phyloP scores from a whole-genome alignment of 1,140 invertebrate species.

The Harlomillsia oculata region DNA sequence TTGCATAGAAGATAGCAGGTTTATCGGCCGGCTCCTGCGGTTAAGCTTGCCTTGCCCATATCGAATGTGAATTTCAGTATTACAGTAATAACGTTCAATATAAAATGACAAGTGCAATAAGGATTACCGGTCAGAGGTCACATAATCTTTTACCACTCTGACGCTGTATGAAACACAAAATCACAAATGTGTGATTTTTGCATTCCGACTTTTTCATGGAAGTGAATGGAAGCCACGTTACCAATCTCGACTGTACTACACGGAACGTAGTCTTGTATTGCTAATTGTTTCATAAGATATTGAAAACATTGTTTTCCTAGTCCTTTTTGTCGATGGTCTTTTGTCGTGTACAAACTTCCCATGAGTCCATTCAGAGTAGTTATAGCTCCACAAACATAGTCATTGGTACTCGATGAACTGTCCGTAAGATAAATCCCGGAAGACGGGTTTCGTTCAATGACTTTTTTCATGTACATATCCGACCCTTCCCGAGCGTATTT shows the following conservation, averaged over 20 bases:
- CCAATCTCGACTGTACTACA: neutral
- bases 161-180: conserved; percentile 6
- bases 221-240: neutral
- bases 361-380: conserved; percentile 1
- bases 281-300: neutral
- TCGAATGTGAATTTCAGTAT: too few relatives aligned
- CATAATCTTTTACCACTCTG: too few relatives aligned
- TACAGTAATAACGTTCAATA: too few relatives aligned
- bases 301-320: neutral
- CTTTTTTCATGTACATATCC: neutral
- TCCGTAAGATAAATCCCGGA: conserved; percentile 12
- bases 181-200: neutral
- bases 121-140: too few relatives aligned
- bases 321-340: conserved; percentile 7
- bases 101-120: too few relatives aligned
- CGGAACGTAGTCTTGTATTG: conserved; percentile 3
- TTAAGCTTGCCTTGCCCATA: too few relatives aligned
- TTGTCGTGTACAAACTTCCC: conserved; percentile 8
- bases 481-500: conserved; percentile 3
- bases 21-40: too few relatives aligned
- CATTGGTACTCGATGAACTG: too few relatives aligned
- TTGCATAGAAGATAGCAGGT: too few relatives aligned
- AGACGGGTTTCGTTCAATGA: neutral
- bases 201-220: conserved; percentile 11
- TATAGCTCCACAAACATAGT: conserved; percentile 6